Base-by-base conservation (phyloP, 2,113 vertebrate species). In the Oryzias melastigma region DNA sequence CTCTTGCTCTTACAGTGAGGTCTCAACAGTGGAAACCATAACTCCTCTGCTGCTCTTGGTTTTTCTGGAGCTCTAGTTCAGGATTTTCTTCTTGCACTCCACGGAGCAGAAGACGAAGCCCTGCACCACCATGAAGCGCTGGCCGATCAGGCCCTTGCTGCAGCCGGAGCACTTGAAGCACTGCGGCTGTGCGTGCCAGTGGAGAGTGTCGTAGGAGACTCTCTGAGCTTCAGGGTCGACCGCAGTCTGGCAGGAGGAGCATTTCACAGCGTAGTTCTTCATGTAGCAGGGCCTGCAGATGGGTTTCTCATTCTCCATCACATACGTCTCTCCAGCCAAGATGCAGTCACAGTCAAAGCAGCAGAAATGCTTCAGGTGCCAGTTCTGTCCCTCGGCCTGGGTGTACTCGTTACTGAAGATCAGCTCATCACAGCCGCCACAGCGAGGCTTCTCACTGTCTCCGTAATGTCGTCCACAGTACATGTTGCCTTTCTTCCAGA, bases 311-410 rank as follows among this genome's bases (percentile, higher is more conserved):
- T 91, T 92, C 86, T 98, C 95, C 90, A 95, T 97, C 18, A 99
- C 91, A 0, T 99, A 99, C 14, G 96, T 96, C 67, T 96, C 93
- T 44, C 97, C 97, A 14, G 97, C 97, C 35, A 99, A 90, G 60
- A 99, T 87, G 14, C 90, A 92, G 72, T 99, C 97, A 41, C 97
- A 99, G n/a, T 99, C 96, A 62, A 97, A 99, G 54, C 97, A 99
- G 90, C 97, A 99, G 87, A 99, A 99, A 74, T 99, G 97, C 71
- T 99, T 99, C 91, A 99, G 92, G 55, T 99, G 97, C 97, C 97
- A 99, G 65, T 94, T 95, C 52, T 95, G 97, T 42, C 92, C 93
- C 83, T 99, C 97, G 0, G 97, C 97, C 65, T 98, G 96, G 41
- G 97, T 99, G 75, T 99, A 99, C 81, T 99, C 96, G 15, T 97